Percentiles rank a stretch among this genome's conserved stretches.
These are phyloP conservation scores for Diplodus puntazzo DNA, from an alignment of 2,797 vertebrate species.

Conservation along the genomic window DNA sequence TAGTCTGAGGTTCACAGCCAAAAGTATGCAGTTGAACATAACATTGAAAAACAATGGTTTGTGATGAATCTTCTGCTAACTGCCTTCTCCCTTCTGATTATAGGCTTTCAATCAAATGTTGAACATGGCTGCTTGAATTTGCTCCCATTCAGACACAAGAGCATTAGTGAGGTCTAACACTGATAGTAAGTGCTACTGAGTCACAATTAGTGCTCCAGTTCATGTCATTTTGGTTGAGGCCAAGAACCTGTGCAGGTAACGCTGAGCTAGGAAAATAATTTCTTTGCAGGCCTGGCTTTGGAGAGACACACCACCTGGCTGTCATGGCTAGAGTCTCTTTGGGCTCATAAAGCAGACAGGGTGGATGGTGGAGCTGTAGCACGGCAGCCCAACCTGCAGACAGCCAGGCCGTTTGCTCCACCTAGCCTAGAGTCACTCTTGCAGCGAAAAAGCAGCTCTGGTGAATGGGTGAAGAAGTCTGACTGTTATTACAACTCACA, in stretches of 20 bases:
- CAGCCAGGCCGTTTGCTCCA: too few relatives aligned
- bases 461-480: too few relatives aligned
- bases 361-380: too few relatives aligned
- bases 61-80: background rate
- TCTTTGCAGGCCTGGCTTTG: background rate
- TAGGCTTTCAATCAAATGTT: background rate
- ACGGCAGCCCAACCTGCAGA: too few relatives aligned
- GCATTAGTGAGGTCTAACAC: background rate
- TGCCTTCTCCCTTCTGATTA: background rate
- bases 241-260: background rate
- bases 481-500: too few relatives aligned
- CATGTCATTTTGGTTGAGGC: background rate
- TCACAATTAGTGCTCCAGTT: background rate
- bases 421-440: too few relatives aligned
- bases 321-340: too few relatives aligned
- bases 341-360: too few relatives aligned
- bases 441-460: too few relatives aligned
- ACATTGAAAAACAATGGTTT: background rate
- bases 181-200: background rate
- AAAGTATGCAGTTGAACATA: background rate
- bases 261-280: background rate
- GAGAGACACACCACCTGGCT: too few relatives aligned
- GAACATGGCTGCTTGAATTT: constrained; percentile 3
- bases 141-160: background rate
- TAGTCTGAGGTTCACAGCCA: background rate